phyloP scores from a whole-genome alignment of 2,888 invertebrate species.

The Tiliacea citrago region DNA sequence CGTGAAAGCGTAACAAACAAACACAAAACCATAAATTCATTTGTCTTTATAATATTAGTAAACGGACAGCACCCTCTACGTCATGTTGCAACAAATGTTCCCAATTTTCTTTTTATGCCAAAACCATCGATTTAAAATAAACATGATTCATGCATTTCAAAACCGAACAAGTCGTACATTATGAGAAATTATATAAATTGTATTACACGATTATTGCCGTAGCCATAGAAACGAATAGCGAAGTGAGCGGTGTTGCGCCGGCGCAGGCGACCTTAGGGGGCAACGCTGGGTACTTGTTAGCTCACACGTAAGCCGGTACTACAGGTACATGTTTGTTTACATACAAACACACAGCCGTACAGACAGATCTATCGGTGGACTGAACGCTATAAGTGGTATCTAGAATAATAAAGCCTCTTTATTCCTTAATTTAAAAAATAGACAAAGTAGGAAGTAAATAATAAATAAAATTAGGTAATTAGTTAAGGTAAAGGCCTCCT shows the following conservation, averaged over 20 bases:
- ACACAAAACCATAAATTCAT: no score
- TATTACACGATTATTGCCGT: slow-evolving; percentile 55
- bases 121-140: slow-evolving; percentile 8
- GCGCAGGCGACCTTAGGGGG: slow-evolving; percentile 59
- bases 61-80: neutral
- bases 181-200: slow-evolving; percentile 50
- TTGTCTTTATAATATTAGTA: no score
- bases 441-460: no score
- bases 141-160: slow-evolving; percentile 10
- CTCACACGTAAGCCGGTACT: slow-evolving; percentile 21
- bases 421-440: no score
- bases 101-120: neutral
- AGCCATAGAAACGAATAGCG: slow-evolving; percentile 44
- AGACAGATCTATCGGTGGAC: slow-evolving; percentile 2
- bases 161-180: slow-evolving; percentile 15
- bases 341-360: slow-evolving; percentile 26
- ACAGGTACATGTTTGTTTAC: slow-evolving; percentile 42
- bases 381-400: no score
- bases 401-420: no score
- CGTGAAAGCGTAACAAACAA: no score
- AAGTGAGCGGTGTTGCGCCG: slow-evolving; percentile 58
- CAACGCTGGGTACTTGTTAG: slow-evolving; percentile 23
- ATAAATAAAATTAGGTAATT: no score
- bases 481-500: no score
- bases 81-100: neutral